Evolutionary conservation across 2,888 invertebrate genomes (phyloP).

Genomic region (Neocrepidodera transversa): DNA sequence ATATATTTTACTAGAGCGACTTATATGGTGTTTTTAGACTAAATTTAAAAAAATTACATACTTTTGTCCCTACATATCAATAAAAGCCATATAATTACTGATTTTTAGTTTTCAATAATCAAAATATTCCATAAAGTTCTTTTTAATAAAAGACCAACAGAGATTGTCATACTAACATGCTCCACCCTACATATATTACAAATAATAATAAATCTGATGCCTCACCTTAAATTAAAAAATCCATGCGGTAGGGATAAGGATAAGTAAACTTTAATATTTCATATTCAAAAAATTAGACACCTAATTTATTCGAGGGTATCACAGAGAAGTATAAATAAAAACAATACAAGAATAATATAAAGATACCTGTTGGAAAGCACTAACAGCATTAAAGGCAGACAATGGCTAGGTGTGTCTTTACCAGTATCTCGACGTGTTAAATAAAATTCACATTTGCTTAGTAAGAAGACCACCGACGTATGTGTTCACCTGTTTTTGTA

Average conservation of each 20-base stretch:
- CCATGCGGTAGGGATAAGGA: conserved; percentile 6
- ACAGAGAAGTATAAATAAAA: not conserved
- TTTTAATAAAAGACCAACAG: no score
- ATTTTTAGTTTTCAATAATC: no score
- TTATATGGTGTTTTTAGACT: no score
- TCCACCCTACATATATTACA: no score
- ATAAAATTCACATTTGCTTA: conserved; percentile 52
- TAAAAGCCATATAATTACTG: no score
- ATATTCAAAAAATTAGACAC: conserved; percentile 10
- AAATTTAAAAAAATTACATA: no score
- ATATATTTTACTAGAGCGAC: no score
- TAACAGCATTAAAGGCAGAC: conserved; percentile 43
- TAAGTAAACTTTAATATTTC: not conserved
- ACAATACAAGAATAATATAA: conserved; percentile 9
- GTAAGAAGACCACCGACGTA: conserved; percentile 52
- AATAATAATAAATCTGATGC: not conserved
- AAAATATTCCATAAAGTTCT: no score
- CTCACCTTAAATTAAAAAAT: conserved; percentile 4
- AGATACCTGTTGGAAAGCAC: conserved; percentile 25
- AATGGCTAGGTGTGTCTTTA: conserved; percentile 49
- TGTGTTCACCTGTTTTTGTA: conserved; percentile 49
- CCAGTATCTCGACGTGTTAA: conserved; percentile 46
- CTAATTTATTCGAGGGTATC: conserved; percentile 8
- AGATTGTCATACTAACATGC: no score
- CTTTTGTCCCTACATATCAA: no score